These are phyloP conservation scores for Spodoptera littoralis DNA, from an alignment of 2,888 invertebrate species.

Conservation along the genomic window DNA sequence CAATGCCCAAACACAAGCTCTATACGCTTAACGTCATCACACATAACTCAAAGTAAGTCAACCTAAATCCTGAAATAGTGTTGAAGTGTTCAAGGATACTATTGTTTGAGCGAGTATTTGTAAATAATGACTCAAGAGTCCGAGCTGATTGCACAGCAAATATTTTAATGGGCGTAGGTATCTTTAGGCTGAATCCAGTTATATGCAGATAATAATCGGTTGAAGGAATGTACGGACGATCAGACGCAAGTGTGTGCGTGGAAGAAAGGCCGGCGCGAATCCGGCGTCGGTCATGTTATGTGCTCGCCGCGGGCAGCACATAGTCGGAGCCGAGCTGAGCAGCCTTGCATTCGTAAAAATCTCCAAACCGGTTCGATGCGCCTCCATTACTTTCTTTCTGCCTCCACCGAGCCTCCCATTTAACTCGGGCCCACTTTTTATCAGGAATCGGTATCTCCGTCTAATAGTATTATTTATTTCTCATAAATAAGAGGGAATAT, in stretches of 20 bases:
- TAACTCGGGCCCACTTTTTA: constrained; percentile 89
- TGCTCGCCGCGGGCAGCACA: constrained; percentile 81
- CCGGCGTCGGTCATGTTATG: constrained; percentile 83
- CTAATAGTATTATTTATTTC: constrained; percentile 89
- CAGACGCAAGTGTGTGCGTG: constrained; percentile 72
- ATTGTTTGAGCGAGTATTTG: constrained; percentile 71
- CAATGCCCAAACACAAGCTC: constrained; percentile 59
- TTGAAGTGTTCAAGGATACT: constrained; percentile 70
- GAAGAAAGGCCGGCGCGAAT: constrained; percentile 85
- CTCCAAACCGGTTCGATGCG: constrained; percentile 88
- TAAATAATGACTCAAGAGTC: constrained; percentile 70
- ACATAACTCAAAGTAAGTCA: constrained; percentile 69
- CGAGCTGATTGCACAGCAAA: constrained; percentile 74
- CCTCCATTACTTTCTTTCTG: constrained; percentile 89
- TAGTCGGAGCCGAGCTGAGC: constrained; percentile 78
- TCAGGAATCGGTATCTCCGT: constrained; percentile 88
- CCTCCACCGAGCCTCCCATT: constrained; percentile 88
- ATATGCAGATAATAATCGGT: constrained; percentile 81
- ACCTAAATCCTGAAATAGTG: constrained; percentile 78
- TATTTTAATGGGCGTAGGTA: constrained; percentile 78
- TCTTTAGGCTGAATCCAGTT: constrained; percentile 80
- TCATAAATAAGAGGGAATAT: constrained; percentile 88
- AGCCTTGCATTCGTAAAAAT: constrained; percentile 89
- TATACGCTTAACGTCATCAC: constrained; percentile 61
- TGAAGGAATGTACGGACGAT: constrained; percentile 68